Percentiles rank a stretch among this genome's conserved stretches.
These are phyloP conservation scores for Hozukius guyotensis DNA, from an alignment of 2,797 vertebrate species.

Conservation along the genomic window DNA sequence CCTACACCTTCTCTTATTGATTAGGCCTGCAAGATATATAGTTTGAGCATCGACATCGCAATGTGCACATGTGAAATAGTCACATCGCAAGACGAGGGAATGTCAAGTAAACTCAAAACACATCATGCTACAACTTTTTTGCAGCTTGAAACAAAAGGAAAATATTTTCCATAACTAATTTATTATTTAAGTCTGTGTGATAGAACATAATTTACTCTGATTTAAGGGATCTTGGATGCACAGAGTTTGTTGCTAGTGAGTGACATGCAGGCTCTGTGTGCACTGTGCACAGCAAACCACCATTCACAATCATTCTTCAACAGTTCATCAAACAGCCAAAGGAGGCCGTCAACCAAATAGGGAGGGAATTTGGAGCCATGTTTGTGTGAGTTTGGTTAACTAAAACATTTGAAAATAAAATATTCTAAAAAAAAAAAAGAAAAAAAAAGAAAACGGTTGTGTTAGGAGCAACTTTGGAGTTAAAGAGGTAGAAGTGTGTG, in stretches of 20 bases:
- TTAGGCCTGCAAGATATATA: background rate
- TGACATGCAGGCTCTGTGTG: background rate
- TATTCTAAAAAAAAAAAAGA: too few relatives aligned
- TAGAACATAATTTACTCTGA: background rate
- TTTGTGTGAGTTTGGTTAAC: too few relatives aligned
- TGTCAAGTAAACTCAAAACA: background rate
- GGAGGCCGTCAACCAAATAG: background rate
- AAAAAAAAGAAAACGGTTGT: background rate
- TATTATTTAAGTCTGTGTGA: background rate
- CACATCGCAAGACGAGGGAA: background rate
- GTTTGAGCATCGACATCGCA: background rate
- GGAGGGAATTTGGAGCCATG: too few relatives aligned
- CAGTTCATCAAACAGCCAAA: background rate
- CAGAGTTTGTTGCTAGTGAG: background rate
- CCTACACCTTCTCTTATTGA: background rate
- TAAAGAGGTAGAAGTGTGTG: background rate
- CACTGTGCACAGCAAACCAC: background rate
- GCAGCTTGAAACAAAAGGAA: background rate
- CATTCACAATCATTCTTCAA: background rate
- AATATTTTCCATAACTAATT: background rate
- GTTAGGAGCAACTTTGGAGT: background rate
- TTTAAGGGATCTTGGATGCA: background rate
- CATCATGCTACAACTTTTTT: background rate
- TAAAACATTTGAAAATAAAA: too few relatives aligned
- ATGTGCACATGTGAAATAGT: too few relatives aligned